phyloP scores from a whole-genome alignment of 1,140 invertebrate genomes.

The Micrasema longulum region DNA sequence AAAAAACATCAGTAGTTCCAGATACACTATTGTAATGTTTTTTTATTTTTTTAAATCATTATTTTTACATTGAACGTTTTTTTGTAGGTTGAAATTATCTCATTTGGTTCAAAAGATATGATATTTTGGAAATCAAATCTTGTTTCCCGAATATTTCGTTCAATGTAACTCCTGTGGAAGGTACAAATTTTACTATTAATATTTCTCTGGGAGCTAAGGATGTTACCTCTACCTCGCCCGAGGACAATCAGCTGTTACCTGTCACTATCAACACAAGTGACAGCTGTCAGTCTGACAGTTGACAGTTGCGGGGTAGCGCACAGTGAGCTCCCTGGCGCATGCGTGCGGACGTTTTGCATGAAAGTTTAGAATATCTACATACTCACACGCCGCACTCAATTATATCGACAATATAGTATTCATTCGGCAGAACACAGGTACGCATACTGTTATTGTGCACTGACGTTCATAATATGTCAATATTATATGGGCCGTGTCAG shows the following conservation, averaged over 20 bases:
- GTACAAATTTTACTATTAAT: no score
- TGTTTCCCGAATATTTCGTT: no score
- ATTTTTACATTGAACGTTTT: no score
- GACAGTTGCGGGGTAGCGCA: neutral
- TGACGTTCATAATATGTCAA: neutral
- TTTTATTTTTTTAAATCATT: no score
- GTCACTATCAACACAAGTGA: neutral
- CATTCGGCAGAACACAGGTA: neutral
- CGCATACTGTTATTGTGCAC: neutral
- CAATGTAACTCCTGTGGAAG: no score
- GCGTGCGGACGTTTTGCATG: constrained; percentile 11
- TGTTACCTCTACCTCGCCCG: neutral
- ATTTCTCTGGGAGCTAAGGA: no score
- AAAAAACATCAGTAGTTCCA: no score
- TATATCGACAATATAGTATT: neutral
- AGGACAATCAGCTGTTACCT: neutral
- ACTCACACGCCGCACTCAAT: neutral
- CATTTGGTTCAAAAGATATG: no score
- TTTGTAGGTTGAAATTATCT: no score
- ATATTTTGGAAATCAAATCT: no score
- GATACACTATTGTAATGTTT: no score
- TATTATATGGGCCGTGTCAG: neutral
- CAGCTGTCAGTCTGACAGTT: constrained; percentile 1
- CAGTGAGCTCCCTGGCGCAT: neutral
- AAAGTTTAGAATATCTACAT: neutral